Evolutionary conservation across 2,888 invertebrate species (phyloP).

Genomic region (Nomada ruficornis): DNA sequence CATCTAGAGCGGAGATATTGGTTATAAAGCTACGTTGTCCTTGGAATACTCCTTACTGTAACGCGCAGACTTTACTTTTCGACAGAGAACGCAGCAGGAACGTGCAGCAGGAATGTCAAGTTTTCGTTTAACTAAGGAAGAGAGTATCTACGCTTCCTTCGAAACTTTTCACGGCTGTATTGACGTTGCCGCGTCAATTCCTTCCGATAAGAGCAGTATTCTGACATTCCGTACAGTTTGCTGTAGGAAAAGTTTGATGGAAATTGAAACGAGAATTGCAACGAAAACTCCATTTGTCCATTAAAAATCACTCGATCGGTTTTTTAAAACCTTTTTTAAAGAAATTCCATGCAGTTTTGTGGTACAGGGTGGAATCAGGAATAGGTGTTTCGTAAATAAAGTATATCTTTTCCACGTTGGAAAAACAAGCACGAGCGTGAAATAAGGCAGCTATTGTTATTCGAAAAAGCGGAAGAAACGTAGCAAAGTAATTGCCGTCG

Average conservation of each 20-base stretch:
- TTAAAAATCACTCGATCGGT: not conserved
- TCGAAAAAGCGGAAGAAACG: not conserved
- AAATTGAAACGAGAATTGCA: not conserved
- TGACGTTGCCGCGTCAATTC: slow-evolving; percentile 58
- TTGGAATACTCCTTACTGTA: not conserved
- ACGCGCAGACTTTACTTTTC: slow-evolving; percentile 37
- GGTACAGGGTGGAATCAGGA: slow-evolving; percentile 20
- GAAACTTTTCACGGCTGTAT: slow-evolving; percentile 48
- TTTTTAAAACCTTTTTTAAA: slow-evolving; percentile 4
- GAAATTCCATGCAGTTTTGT: slow-evolving; percentile 5
- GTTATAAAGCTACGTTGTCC: slow-evolving; percentile 24
- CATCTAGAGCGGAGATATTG: not conserved
- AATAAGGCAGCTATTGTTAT: not conserved
- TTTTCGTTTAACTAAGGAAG: slow-evolving; percentile 53
- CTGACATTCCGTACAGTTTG: not conserved
- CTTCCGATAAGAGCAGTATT: slow-evolving; percentile 26
- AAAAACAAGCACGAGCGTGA: not conserved
- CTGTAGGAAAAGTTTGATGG: not conserved
- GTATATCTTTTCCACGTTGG: not conserved
- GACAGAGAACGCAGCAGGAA: slow-evolving; percentile 20
- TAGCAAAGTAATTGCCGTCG: not conserved
- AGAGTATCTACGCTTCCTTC: slow-evolving; percentile 14
- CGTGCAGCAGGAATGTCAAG: slow-evolving; percentile 40
- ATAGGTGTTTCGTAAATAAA: slow-evolving; percentile 20
- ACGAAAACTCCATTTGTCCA: not conserved